Base-by-base conservation (phyloP, 2,113 vertebrate species). In the Condylura cristata region DNA sequence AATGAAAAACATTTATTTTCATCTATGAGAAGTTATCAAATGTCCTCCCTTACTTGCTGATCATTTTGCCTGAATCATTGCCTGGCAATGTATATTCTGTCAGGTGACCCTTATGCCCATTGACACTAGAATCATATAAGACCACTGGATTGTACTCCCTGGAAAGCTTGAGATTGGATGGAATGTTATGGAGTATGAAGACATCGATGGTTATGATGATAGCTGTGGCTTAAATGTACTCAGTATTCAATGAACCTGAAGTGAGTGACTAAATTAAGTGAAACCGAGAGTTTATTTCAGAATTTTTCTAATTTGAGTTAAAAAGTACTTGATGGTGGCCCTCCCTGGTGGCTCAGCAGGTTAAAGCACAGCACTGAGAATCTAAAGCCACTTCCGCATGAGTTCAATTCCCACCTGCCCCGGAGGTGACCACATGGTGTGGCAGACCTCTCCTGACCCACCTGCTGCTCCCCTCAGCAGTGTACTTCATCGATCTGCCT, bases 1-100 rank as follows among this genome's bases (percentile, higher is more conserved):
- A 91, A 93, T 85, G 51, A 84, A 89, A 96, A 90, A 34, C 48
- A 88, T 70, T 95, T 93, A 83, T 97, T 96, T 96, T 96, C 75
- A 83, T 80, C 70, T 58, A 20, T 5, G 22, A 86, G 86, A 83
- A 78, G 44, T 94, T 89, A 89, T 61, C 48, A 63, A 61, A 8
- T 78, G 12, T 87, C 56, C 93, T 75, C 22, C 1, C 37, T 80
- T 12, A 71, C 20, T 37, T 70, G 70, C 58, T 89, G 72, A 58
- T 63, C 82, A 28, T 53, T 93, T 89, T 71, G 32, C 48, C 41
- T 72, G 46, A 89, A 71, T 90, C 46, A n/a, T 95, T 51, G 6
- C 68, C 3, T 65, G 37, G 53, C 16, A 11, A 51, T 6, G 17
- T 13, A 3, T 20, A 18, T 18, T n/a, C 22, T 74, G 22, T 51